Base-by-base conservation (phyloP, 2,888 invertebrate species). In the Rhopalosiphum nymphaeae region DNA sequence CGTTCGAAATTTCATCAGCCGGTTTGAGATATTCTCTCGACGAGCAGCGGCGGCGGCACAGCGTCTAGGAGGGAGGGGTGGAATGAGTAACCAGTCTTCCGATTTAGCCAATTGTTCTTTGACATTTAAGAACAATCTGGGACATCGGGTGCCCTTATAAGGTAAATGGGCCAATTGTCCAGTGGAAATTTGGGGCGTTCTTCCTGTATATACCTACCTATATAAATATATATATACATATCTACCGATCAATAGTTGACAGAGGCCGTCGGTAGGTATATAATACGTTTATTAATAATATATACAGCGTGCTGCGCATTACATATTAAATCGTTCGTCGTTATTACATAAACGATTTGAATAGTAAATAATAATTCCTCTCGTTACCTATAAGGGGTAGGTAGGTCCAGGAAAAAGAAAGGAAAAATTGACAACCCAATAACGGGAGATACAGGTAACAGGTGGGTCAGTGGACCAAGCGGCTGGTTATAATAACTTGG, bases 381-480 rank as follows among this genome's bases (percentile, higher is more conserved):
- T 78, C 9, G 78, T 36, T 16, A 21, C 21, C 36, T 2, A 21
- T 21, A 36, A 36, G 36, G 78, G 78, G 78, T 78, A 36, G 85
- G 44, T 89, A 13, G 56, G 10, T 56, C 89, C 29, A 86, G 67
- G 67, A 29, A 89, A 89, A 57, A 89, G 57, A 57, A 46, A 49
- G 42, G 57, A 57, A 56, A 90, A 89, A 78, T 36, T 25, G 29
- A 78, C 61, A 88, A 92, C 67, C 44, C 93, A 44, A n/a, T 94
- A 90, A 94, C 94, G 94, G 94, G 94, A 94, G 86, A 91, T 91
- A 61, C 90, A 57, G 42, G 56, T 61, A n/a, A 84, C 85, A 94
- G 94, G 90, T 94, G 94, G 94, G 94, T 94, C 94, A 94, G 94
- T 94, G 94, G 94, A 94, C 94, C 94, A 94, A 85, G 94, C 42